Conservation (phyloP, 2,888 invertebrate species). For the Eupithecia inturbata region DNA sequence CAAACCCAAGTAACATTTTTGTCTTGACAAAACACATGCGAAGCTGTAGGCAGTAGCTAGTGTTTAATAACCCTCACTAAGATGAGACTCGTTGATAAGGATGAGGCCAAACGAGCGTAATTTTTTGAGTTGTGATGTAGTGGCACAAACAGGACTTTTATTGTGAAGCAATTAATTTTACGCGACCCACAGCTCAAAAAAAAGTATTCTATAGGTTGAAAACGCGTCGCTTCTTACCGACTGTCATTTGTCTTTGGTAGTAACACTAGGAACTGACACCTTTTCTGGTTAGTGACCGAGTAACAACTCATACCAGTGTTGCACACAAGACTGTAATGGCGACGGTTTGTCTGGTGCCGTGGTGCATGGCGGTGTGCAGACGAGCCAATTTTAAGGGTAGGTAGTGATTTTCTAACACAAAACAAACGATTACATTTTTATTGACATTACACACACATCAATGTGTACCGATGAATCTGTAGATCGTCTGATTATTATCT, state of each 20-base stretch:
- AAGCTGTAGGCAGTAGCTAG: background rate
- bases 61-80: background rate
- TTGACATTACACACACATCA: background rate
- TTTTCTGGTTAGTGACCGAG: conserved; percentile 38
- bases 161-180: background rate
- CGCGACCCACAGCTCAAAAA: background rate
- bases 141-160: background rate
- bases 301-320: conserved; percentile 44
- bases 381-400: conserved; percentile 19
- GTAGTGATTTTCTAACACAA: background rate
- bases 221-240: conserved; percentile 17
- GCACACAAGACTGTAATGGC: conserved; percentile 44
- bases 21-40: background rate
- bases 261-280: conserved; percentile 23
- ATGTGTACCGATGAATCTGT: background rate
- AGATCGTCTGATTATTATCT: background rate
- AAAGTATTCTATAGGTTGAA: no score
- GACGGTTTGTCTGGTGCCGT: conserved; percentile 48
- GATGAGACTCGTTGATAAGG: no score
- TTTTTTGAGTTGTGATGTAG: background rate
- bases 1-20: no score
- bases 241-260: conserved; percentile 12
- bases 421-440: no score
- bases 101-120: background rate
- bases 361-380: conserved; percentile 24